A percentile compares a stretch with the other conserved stretches of the same genome.
Conservation (phyloP, 2,113 vertebrate genomes). For the Otis tarda region DNA sequence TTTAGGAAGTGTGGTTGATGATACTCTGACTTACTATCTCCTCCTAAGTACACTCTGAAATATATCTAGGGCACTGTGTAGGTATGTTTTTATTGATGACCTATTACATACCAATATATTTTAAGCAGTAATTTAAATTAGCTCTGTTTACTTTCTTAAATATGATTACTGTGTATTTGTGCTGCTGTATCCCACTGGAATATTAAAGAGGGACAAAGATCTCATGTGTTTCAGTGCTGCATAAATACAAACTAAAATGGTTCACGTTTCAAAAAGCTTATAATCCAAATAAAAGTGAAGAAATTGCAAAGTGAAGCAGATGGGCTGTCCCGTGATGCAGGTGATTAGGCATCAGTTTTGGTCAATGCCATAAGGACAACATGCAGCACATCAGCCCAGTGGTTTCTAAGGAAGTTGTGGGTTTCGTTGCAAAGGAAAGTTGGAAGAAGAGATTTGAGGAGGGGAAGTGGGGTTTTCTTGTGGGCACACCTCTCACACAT, state of each 20-base stretch:
- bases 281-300: background rate
- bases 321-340: background rate
- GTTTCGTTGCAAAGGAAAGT: background rate
- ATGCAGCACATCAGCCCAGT: background rate
- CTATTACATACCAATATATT: constrained; percentile 6
- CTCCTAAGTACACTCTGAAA: constrained; percentile 32
- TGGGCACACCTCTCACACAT: rapidly evolving
- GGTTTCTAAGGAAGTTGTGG: background rate
- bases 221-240: background rate
- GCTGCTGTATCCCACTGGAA: background rate
- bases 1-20: constrained; percentile 3
- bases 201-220: background rate
- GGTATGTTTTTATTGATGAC: constrained; percentile 4
- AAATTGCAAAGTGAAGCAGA: background rate
- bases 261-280: background rate
- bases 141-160: constrained; percentile 32
- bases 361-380: background rate
- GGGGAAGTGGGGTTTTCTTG: background rate
- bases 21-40: background rate
- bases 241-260: background rate
- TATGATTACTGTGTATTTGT: background rate
- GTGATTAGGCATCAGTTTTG: background rate
- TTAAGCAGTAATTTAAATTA: constrained; percentile 46
- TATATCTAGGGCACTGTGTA: constrained; percentile 1
- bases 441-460: background rate